Conservation (phyloP, 2,888 invertebrate genomes). For the Panzeria rudis region DNA sequence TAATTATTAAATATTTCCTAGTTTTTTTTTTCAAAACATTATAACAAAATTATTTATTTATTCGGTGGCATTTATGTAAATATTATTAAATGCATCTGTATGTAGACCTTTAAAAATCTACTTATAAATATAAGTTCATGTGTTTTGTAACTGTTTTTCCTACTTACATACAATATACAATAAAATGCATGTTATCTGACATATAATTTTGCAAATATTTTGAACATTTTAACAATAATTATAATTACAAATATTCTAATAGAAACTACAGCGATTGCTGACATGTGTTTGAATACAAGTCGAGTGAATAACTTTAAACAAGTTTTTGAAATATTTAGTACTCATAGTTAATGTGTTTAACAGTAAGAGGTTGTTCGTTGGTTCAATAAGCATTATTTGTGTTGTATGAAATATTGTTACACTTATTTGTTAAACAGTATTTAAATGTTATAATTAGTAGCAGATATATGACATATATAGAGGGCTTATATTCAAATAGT, state of each 20-base stretch:
- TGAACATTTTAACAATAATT: constrained; percentile 36
- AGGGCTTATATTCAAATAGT: too few relatives aligned
- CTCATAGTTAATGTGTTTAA: constrained; percentile 9
- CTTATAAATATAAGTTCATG: neutral
- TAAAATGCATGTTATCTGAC: constrained; percentile 47
- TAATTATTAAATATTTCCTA: neutral
- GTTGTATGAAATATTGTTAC: constrained; percentile 5
- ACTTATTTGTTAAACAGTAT: neutral
- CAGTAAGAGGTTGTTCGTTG: neutral
- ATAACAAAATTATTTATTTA: constrained; percentile 1
- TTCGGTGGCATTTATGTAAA: constrained; percentile 9
- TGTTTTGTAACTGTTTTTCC: constrained; percentile 38
- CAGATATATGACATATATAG: too few relatives aligned
- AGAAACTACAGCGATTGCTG: constrained; percentile 51
- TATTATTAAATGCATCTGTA: neutral
- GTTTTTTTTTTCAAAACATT: neutral
- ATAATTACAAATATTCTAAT: constrained; percentile 36
- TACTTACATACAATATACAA: neutral
- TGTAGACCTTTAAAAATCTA: neutral
- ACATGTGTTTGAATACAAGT: constrained; percentile 52
- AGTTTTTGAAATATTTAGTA: constrained; percentile 33
- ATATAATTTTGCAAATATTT: constrained; percentile 58
- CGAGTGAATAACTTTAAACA: constrained; percentile 44
- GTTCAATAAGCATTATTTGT: constrained; percentile 23
- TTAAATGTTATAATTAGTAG: neutral